Evolutionary conservation across 1,140 invertebrate genomes (phyloP), one percentile per base, ranked within the genome.

Genomic region (Maniola jurtina): DNA sequence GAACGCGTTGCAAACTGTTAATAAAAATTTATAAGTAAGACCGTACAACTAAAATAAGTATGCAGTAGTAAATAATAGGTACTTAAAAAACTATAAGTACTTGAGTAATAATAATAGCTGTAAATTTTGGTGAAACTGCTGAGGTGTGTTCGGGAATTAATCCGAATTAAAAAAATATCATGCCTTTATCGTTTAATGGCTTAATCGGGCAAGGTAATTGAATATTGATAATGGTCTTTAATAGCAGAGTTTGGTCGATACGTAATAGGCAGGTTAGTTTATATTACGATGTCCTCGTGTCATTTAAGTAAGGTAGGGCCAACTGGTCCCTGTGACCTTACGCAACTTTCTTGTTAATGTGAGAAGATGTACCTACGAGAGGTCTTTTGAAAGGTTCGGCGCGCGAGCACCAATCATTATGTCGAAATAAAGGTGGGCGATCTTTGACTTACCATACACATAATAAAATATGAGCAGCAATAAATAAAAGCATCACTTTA

Each of bases 321-420:
- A 63, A 80, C 77, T 75, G 72, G 80, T 79, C 75, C 72, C 76
- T 71, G 70, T 76, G 76, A 73, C 64, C 73, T 85, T 83, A 81
- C 81, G 81, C 79, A 85, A 85, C 78, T 83, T 81, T 84, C 80
- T 79, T 80, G 77, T 76, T 72, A 76, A 76, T 76, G 64, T 70
- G 73, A 77, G 76, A 76, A 79, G 79, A 83, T 80, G 75, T 75
- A 75, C 79, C 72, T 76, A 75, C 79, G 72, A 77, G 73, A 78
- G 77, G 76, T 73, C 77, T 85, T 85, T 85, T 76, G 75, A 79
- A 82, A 80, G 76, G 73, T 73, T 65, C 71, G 64, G 63, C 67
- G 69, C 66, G 69, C 66, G 77, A 75, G 73, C 72, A 78, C 75
- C 78, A 77, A 79, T 80, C 70, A 74, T 77, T 77, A 75, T 80